A percentile compares a stretch with the other conserved stretches of the same genome.
phyloP scores from a whole-genome alignment of 2,797 vertebrate genomes.

The Silurus lanzhouensis region DNA sequence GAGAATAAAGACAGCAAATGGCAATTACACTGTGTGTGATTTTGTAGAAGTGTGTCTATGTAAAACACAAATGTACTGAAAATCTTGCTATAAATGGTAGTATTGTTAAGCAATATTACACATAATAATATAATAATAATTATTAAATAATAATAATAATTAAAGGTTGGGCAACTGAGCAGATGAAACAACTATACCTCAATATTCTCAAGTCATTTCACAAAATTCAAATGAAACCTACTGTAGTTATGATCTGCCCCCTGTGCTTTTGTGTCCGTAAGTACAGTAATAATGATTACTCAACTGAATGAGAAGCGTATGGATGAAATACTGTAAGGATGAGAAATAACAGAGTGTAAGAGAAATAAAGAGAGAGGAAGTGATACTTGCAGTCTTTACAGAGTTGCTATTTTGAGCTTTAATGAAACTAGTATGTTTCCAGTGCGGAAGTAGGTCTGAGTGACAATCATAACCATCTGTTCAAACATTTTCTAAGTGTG shows the following conservation, averaged over 20 bases:
- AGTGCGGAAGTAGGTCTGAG: slow-evolving; percentile 60
- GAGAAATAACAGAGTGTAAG: not conserved
- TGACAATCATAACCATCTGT: slow-evolving; percentile 64
- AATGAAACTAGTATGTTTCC: slow-evolving; percentile 63
- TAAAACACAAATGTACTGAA: not conserved
- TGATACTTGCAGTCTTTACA: not conserved
- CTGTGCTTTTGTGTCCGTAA: not conserved
- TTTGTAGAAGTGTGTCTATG: not conserved
- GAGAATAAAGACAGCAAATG: not conserved
- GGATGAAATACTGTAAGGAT: too few species aligned
- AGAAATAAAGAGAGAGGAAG: slow-evolving; percentile 11
- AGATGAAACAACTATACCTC: not conserved
- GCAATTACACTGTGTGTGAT: not conserved
- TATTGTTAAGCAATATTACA: not conserved
- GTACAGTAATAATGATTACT: not conserved
- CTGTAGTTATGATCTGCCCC: not conserved
- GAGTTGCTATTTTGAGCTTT: slow-evolving; percentile 41
- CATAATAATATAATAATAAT: not conserved
- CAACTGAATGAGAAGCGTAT: not conserved
- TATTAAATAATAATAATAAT: not conserved
- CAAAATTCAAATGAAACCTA: not conserved
- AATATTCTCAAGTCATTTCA: not conserved
- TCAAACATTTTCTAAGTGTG: too few species aligned
- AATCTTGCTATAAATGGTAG: not conserved
- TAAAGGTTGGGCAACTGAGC: not conserved